A percentile compares a stretch with the other conserved stretches of the same genome.
phyloP scores from a whole-genome alignment of 1,140 invertebrate genomes.

The Trichomalopsis sarcophagae region DNA sequence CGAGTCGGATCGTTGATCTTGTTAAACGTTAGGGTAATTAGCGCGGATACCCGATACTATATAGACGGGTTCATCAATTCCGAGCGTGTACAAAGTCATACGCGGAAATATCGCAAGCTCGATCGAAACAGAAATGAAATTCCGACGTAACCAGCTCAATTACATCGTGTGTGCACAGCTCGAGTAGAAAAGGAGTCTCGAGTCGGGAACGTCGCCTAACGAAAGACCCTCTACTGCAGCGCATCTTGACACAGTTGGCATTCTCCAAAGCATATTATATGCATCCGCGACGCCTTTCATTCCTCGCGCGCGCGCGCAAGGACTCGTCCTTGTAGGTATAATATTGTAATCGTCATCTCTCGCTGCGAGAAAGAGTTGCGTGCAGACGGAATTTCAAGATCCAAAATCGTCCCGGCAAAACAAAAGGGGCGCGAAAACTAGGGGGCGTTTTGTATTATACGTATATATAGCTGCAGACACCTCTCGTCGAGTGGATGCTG shows the following conservation, averaged over 20 bases:
- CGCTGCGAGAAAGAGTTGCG: too few species aligned
- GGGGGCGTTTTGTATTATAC: neutral
- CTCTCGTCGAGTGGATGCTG: neutral
- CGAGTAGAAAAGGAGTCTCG: neutral
- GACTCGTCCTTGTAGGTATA: neutral
- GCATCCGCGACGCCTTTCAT: neutral
- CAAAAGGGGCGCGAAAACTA: neutral
- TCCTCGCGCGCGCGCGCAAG: neutral
- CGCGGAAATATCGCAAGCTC: too few species aligned
- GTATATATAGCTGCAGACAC: neutral
- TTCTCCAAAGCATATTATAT: neutral
- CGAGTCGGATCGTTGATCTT: too few species aligned
- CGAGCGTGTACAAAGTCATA: too few species aligned
- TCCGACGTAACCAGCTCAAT: neutral
- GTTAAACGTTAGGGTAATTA: too few species aligned
- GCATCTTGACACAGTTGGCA: conserved; percentile 19
- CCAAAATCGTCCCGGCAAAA: neutral
- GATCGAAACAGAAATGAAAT: too few species aligned
- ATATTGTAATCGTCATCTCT: too few species aligned
- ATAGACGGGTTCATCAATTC: too few species aligned
- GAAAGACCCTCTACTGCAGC: neutral
- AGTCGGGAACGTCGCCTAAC: neutral
- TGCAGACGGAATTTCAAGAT: neutral
- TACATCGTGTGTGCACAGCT: neutral
- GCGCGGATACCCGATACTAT: too few species aligned